phyloP scores from a whole-genome alignment of 2,113 vertebrate species.

The Chamaetylas fuelleborni region DNA sequence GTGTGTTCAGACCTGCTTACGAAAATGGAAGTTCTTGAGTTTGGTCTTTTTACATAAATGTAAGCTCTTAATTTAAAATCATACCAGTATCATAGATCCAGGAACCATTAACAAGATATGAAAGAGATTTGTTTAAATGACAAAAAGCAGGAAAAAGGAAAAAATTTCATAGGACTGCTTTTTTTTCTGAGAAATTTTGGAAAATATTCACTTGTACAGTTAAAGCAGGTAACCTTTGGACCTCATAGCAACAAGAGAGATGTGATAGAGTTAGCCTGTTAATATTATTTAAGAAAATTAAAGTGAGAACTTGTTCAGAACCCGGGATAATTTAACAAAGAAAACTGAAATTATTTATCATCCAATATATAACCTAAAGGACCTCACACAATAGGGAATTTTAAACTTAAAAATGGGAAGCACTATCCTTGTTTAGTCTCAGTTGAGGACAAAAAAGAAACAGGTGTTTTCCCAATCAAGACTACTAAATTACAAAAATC shows the following conservation, averaged over 20 bases:
- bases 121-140: not conserved
- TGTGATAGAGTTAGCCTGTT: not conserved
- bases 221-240: not conserved
- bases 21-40: not conserved
- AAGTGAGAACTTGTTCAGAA: not conserved
- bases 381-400: not conserved
- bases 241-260: not conserved
- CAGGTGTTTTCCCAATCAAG: not conserved
- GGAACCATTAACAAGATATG: not conserved
- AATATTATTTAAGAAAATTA: not conserved
- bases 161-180: not conserved
- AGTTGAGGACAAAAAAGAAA: not conserved
- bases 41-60: not conserved
- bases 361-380: not conserved
- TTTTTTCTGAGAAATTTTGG: not conserved
- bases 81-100: not conserved
- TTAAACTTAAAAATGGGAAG: not conserved
- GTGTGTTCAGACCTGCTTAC: not conserved
- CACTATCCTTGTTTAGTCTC: not conserved
- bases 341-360: not conserved
- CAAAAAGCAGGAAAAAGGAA: not conserved
- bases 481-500: not conserved
- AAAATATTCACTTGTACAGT: not conserved
- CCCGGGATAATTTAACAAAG: not conserved
- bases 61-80: not conserved